phyloP scores from a whole-genome alignment of 2,797 vertebrate species.

The Pseudomugil tenellus region DNA sequence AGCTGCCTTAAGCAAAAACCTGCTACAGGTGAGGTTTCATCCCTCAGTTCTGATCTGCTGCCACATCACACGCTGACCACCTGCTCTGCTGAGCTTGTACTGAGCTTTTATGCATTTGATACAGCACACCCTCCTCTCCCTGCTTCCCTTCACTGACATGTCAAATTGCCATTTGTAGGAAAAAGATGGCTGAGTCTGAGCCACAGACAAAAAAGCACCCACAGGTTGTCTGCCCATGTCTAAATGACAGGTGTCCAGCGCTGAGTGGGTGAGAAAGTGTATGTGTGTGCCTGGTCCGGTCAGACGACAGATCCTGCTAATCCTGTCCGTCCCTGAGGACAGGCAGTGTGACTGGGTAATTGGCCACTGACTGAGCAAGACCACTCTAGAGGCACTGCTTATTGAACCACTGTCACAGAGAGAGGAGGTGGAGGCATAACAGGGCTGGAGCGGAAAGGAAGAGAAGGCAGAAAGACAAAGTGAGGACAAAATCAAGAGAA shows the following conservation, averaged over 20 bases:
- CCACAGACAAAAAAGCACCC: slow-evolving; percentile 49
- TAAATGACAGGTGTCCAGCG: slow-evolving; percentile 68
- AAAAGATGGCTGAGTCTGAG: slow-evolving; percentile 45
- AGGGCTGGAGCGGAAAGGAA: slow-evolving; percentile 33
- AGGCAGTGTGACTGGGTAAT: slow-evolving; percentile 77
- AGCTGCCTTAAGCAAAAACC: slow-evolving; percentile 29
- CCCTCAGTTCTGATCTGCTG: slow-evolving; percentile 24
- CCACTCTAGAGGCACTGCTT: slow-evolving; percentile 72
- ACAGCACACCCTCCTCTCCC: slow-evolving; percentile 37
- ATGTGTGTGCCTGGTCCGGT: slow-evolving; percentile 44
- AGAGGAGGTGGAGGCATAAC: slow-evolving; percentile 45
- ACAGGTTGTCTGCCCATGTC: slow-evolving; percentile 59
- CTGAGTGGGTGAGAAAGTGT: slow-evolving; percentile 25
- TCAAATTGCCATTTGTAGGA: slow-evolving; percentile 65
- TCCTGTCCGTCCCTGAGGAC: slow-evolving; percentile 72
- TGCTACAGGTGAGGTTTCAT: slow-evolving; percentile 54
- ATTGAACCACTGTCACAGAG: slow-evolving; percentile 72
- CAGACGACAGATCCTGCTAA: slow-evolving; percentile 70
- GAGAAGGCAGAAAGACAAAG: slow-evolving; percentile 21
- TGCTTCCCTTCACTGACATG: slow-evolving; percentile 66
- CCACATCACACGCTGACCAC: slow-evolving; percentile 41
- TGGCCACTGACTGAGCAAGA: slow-evolving; percentile 77
- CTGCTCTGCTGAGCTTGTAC: slow-evolving; percentile 54
- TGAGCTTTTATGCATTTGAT: slow-evolving; percentile 64
- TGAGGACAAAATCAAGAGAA: slow-evolving; percentile 29